Percentiles rank a stretch among this genome's conserved stretches.
These are phyloP conservation scores for Trachelus stipa DNA, from an alignment of 2,888 invertebrate species.

Conservation along the genomic window DNA sequence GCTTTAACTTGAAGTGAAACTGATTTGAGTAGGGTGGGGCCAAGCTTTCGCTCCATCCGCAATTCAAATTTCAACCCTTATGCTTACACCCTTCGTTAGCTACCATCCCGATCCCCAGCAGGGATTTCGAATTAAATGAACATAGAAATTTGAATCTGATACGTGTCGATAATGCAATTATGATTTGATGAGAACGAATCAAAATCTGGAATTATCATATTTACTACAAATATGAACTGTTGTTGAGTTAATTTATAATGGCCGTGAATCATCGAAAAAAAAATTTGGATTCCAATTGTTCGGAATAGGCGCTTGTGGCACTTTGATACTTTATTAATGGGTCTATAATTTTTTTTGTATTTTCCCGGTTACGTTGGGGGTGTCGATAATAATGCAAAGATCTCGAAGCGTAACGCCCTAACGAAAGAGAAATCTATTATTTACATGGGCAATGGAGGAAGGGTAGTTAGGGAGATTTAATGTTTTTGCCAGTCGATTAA, in stretches of 20 bases:
- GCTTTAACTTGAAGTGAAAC: constrained; percentile 50
- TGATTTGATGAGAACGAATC: not conserved
- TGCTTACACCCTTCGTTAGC: constrained; percentile 42
- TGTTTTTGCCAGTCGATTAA: constrained; percentile 54
- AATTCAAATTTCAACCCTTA: constrained; percentile 58
- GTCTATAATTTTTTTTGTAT: not conserved
- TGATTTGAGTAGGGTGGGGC: constrained; percentile 44
- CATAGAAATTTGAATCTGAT: constrained; percentile 48
- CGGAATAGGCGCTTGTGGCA: not conserved
- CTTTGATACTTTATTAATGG: not conserved
- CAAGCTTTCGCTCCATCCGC: constrained; percentile 42
- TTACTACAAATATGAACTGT: not conserved
- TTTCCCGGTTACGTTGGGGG: not conserved
- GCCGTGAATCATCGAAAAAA: not conserved
- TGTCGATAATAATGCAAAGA: not conserved
- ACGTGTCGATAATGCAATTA: constrained; percentile 17
- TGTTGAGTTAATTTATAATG: not conserved
- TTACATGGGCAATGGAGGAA: constrained; percentile 11
- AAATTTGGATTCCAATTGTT: not conserved
- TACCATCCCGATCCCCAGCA: constrained; percentile 31
- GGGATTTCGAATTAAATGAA: constrained; percentile 48
- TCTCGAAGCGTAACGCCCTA: not conserved
- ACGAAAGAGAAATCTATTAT: constrained; percentile 40
- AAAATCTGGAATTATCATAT: not conserved
- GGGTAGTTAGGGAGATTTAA: constrained; percentile 45